phyloP scores from a whole-genome alignment of 1,140 invertebrate genomes.

The Halesus radiatus region DNA sequence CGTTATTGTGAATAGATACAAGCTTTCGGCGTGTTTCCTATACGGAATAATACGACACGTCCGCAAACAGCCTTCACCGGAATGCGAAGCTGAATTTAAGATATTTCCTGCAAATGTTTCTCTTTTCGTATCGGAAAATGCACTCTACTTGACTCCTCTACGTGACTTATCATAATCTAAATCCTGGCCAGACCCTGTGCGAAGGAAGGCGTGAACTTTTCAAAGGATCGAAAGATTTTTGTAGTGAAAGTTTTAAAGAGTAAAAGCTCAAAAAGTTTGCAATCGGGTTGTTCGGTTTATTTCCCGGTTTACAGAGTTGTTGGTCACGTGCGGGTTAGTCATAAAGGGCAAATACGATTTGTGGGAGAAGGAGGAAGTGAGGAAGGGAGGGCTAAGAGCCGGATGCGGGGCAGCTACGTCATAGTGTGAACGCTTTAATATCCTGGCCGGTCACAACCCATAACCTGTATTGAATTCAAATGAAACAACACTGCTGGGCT shows the following conservation, averaged over 20 bases:
- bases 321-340: slow-evolving; percentile 5
- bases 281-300: neutral
- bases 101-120: slow-evolving; percentile 15
- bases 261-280: slow-evolving; percentile 23
- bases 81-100: neutral
- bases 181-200: neutral
- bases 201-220: neutral
- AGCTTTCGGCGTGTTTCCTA: neutral
- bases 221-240: neutral
- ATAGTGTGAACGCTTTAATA: slow-evolving; percentile 40
- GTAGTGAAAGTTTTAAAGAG: slow-evolving; percentile 4
- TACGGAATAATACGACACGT: slow-evolving; percentile 11
- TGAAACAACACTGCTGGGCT: slow-evolving; percentile 30
- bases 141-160: slow-evolving; percentile 28
- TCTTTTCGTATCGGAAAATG: slow-evolving; percentile 23
- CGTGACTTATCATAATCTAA: slow-evolving; percentile 36
- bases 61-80: slow-evolving; percentile 10
- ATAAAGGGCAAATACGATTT: neutral
- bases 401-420: slow-evolving; percentile 19
- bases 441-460: slow-evolving; percentile 50
- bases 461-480: slow-evolving; percentile 55
- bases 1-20: neutral
- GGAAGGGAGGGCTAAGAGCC: slow-evolving; percentile 8
- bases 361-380: neutral
- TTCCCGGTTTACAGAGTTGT: slow-evolving; percentile 1